Evolutionary conservation across 2,113 vertebrate species (phyloP).

Genomic region (Plestiodon gilberti): DNA sequence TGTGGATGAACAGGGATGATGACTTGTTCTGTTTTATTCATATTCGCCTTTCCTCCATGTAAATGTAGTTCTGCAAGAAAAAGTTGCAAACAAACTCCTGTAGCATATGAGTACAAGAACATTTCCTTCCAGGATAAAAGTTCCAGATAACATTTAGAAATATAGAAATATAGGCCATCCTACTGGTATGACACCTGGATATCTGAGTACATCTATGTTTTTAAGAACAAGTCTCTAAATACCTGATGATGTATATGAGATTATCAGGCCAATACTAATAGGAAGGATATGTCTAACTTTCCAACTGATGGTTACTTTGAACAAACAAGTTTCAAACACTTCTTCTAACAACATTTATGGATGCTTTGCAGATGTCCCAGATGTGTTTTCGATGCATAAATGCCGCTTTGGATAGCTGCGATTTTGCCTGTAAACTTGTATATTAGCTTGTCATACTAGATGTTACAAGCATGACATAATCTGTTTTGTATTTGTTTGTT

Average conservation of each 20-base stretch:
- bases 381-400: neutral
- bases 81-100: neutral
- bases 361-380: neutral
- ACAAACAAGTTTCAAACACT: neutral
- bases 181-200: neutral
- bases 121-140: neutral
- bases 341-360: neutral
- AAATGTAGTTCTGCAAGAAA: neutral
- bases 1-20: neutral
- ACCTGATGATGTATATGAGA: neutral
- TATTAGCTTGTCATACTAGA: constrained; percentile 47
- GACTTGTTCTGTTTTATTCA: too few relatives aligned
- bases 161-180: neutral
- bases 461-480: constrained; percentile 20
- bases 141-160: neutral
- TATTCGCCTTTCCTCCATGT: neutral
- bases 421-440: constrained; percentile 1
- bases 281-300: neutral
- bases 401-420: constrained; percentile 24
- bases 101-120: neutral
- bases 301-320: neutral
- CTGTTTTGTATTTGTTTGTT: constrained; percentile 63
- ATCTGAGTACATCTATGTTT: neutral
- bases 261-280: neutral
- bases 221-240: neutral